Evolutionary conservation across 2,113 vertebrate genomes (phyloP).

Genomic region (Verasper variegatus): DNA sequence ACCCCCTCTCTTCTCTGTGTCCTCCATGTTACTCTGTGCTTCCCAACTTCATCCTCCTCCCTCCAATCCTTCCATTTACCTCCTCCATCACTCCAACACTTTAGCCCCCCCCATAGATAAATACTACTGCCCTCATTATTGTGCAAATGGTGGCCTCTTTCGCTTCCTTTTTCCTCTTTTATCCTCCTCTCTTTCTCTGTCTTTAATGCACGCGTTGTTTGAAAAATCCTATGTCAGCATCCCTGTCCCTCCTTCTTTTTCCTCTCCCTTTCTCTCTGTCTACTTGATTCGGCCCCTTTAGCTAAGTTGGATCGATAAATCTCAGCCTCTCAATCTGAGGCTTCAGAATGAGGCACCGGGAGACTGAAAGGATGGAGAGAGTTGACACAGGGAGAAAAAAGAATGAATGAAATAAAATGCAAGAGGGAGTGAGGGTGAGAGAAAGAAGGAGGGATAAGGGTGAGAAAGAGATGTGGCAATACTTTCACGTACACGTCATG

Average conservation of each 20-base stretch:
- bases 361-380: constrained; percentile 33
- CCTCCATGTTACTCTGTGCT: background rate
- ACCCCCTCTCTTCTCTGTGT: background rate
- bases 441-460: background rate
- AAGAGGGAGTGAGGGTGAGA: background rate
- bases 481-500: background rate
- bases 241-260: constrained; percentile 25
- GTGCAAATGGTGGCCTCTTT: constrained; percentile 5
- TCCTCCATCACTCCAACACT: too few species aligned
- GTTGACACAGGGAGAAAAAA: constrained; percentile 12
- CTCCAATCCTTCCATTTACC: too few species aligned
- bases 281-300: constrained; percentile 27
- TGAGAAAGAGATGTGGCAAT: background rate
- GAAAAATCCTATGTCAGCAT: constrained; percentile 46
- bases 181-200: background rate
- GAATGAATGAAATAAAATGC: background rate
- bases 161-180: constrained; percentile 11
- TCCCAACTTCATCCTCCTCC: background rate
- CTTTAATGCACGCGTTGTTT: background rate
- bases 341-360: constrained; percentile 48
- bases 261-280: constrained; percentile 1
- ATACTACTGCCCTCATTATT: background rate
- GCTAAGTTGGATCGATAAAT: constrained; percentile 47
- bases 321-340: constrained; percentile 38
- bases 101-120: too few species aligned